These are phyloP conservation scores for Cryptus armator DNA, from an alignment of 2,888 invertebrate species.

Conservation along the genomic window DNA sequence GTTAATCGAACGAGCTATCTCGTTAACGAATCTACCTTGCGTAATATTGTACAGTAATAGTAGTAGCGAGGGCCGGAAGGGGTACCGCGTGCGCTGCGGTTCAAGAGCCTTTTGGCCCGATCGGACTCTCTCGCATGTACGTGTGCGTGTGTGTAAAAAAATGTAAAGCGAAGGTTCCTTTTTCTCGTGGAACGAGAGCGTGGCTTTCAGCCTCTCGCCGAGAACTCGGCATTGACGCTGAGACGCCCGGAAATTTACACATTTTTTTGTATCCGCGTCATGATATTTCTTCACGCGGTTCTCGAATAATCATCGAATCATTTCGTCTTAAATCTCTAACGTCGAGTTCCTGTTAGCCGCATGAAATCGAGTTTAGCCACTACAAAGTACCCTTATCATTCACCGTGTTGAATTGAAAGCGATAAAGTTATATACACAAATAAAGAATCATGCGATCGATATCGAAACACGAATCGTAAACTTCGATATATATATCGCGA, in stretches of 20 bases:
- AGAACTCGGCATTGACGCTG: constrained; percentile 26
- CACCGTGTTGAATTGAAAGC: too few relatives aligned
- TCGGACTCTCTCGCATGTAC: not conserved
- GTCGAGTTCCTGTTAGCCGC: not conserved
- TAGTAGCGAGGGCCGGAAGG: not conserved
- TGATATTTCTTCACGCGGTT: not conserved
- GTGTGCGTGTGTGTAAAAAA: not conserved
- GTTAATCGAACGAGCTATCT: constrained; percentile 46
- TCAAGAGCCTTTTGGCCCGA: constrained; percentile 43
- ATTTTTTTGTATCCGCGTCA: constrained; percentile 10
- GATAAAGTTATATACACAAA: too few relatives aligned
- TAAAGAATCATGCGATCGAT: too few relatives aligned
- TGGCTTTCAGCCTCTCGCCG: not conserved
- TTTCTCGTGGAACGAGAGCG: not conserved
- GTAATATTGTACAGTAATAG: constrained; percentile 22
- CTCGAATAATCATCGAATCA: not conserved
- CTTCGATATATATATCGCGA: constrained; percentile 8
- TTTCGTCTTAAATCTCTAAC: not conserved
- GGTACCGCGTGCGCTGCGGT: constrained; percentile 12
- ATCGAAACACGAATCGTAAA: too few relatives aligned
- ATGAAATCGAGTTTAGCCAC: not conserved
- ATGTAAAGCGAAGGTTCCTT: constrained; percentile 19
- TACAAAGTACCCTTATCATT: not conserved
- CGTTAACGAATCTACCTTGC: constrained; percentile 54
- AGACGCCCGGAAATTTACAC: constrained; percentile 23